Evolutionary conservation across 2,888 invertebrate species (phyloP).

Genomic region (Drosophila macrospina): DNA sequence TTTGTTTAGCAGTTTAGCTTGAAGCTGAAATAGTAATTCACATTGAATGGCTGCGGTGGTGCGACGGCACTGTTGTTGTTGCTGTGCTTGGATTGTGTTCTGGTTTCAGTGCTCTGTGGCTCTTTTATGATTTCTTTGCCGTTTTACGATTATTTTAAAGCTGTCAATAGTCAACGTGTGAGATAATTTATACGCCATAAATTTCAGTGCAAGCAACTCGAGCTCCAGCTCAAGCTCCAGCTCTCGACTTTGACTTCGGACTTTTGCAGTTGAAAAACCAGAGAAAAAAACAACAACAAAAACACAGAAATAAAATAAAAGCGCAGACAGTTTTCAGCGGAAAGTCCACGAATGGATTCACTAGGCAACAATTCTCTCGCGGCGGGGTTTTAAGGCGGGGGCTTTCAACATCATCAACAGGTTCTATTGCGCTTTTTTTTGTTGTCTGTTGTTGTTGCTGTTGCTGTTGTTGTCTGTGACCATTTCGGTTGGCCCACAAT

Average conservation of each 20-base stretch:
- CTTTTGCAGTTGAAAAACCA: slow-evolving; percentile 19
- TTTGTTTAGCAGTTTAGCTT: slow-evolving; percentile 55
- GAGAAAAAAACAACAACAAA: slow-evolving; percentile 12
- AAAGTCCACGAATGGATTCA: slow-evolving; percentile 53
- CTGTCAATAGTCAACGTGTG: slow-evolving; percentile 83
- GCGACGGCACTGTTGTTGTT: slow-evolving; percentile 11
- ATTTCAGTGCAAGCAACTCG: slow-evolving; percentile 72
- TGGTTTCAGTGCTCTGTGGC: slow-evolving; percentile 49
- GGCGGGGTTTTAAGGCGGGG: slow-evolving; percentile 12
- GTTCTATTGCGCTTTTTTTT: slow-evolving; percentile 56
- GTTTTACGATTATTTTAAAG: slow-evolving; percentile 81
- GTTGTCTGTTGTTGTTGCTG: slow-evolving; percentile 4
- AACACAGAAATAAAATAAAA: slow-evolving; percentile 36
- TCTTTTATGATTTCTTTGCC: slow-evolving; percentile 78
- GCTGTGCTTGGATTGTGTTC: slow-evolving; percentile 35
- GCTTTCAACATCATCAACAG: slow-evolving; percentile 53
- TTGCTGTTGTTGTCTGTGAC: slow-evolving; percentile 41
- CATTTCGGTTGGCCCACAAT: slow-evolving; percentile 67
- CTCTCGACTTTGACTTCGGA: slow-evolving; percentile 27
- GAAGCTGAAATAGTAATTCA: slow-evolving; percentile 79
- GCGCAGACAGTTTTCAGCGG: slow-evolving; percentile 63
- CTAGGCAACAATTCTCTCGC: slow-evolving; percentile 27
- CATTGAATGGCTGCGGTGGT: slow-evolving; percentile 64
- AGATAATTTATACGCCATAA: slow-evolving; percentile 83
- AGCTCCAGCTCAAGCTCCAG: slow-evolving; percentile 18